A percentile compares a stretch with the other conserved stretches of the same genome.
Conservation (phyloP, 2,888 invertebrate species). For the Tachina lurida region DNA sequence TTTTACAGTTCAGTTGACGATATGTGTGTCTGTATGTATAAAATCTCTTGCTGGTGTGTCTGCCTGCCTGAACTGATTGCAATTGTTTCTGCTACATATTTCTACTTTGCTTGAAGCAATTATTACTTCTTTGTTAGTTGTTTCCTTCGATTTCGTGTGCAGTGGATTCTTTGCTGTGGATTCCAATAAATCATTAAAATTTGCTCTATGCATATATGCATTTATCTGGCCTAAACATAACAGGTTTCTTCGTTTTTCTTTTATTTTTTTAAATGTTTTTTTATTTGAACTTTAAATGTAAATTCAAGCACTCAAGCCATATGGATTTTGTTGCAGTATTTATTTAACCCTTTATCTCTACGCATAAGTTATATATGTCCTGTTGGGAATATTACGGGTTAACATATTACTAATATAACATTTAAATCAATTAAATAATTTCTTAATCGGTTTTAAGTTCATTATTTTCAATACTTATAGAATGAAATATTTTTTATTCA, state of each 20-base stretch:
- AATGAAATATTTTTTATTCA: too few relatives aligned
- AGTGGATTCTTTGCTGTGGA: neutral
- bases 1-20: too few relatives aligned
- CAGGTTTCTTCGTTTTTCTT: too few relatives aligned
- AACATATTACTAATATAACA: too few relatives aligned
- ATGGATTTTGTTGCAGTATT: too few relatives aligned
- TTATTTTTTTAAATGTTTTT: neutral
- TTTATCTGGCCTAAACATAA: neutral
- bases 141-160: neutral
- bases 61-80: neutral
- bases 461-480: too few relatives aligned
- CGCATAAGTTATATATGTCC: too few relatives aligned
- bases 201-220: neutral
- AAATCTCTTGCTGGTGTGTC: neutral
- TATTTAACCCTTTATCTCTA: too few relatives aligned
- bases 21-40: too few relatives aligned
- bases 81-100: neutral
- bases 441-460: too few relatives aligned
- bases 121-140: neutral
- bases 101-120: neutral
- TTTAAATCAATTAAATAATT: too few relatives aligned
- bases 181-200: neutral
- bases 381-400: too few relatives aligned
- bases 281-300: slow-evolving; percentile 42
- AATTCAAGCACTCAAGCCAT: neutral